Conservation (phyloP, 2,113 vertebrate genomes). For the Typhlomys cinereus region DNA sequence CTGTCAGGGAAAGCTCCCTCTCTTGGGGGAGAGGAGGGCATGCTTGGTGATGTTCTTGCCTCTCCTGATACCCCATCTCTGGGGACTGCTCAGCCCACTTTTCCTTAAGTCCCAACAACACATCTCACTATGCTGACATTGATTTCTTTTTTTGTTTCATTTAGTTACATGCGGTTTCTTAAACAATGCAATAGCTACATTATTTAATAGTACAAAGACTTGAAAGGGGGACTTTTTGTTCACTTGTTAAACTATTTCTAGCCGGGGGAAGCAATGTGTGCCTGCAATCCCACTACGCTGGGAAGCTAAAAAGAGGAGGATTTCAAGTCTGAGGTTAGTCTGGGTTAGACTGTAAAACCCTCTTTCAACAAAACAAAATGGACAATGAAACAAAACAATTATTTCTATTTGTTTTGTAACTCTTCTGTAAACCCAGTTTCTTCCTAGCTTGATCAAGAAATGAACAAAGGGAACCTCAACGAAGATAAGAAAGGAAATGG, state of each 20-base stretch:
- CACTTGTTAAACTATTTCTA: conserved; percentile 34
- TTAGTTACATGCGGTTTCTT: conserved; percentile 22
- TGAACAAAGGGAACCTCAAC: background rate
- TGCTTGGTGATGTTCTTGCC: background rate
- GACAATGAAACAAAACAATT: background rate
- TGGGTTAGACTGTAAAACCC: background rate
- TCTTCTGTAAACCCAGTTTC: background rate
- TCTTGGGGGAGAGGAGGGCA: no score
- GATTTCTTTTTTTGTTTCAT: conserved; percentile 8
- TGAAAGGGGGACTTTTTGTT: background rate
- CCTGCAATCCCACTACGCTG: background rate
- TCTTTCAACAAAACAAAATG: background rate
- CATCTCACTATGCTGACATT: background rate
- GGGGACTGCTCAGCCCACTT: background rate
- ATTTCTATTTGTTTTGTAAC: background rate
- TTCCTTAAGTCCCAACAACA: background rate
- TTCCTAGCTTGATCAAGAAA: background rate
- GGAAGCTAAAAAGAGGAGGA: background rate
- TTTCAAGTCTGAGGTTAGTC: background rate
- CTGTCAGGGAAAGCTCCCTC: background rate
- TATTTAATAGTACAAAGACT: conserved; percentile 36
- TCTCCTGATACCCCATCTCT: background rate
- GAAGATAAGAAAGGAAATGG: background rate
- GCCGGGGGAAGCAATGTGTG: background rate
- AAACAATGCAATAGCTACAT: background rate